Conservation (phyloP, 2,888 invertebrate genomes). For the Idaea aversata region DNA sequence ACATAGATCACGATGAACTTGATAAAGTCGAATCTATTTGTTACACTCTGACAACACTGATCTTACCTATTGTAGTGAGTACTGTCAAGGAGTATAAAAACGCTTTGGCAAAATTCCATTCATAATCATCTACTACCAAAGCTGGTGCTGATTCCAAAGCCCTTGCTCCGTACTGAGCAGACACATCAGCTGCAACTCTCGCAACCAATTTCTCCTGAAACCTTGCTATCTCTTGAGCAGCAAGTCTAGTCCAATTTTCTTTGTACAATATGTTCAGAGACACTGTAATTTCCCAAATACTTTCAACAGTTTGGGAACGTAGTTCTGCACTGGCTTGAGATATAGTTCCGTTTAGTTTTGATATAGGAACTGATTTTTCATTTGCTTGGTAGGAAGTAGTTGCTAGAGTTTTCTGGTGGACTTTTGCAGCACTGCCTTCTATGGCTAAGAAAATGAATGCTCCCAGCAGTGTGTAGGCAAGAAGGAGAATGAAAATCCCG, state of each 20-base stretch:
- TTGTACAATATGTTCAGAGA: slow-evolving; percentile 92
- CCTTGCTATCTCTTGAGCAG: slow-evolving; percentile 83
- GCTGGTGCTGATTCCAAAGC: slow-evolving; percentile 70
- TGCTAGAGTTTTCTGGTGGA: slow-evolving; percentile 74
- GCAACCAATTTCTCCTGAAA: slow-evolving; percentile 92
- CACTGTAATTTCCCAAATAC: slow-evolving; percentile 95
- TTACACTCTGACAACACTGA: neutral
- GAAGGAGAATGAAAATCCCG: slow-evolving; percentile 88
- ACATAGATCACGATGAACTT: neutral
- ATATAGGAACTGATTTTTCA: slow-evolving; percentile 56
- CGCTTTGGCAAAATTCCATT: slow-evolving; percentile 94
- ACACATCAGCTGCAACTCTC: slow-evolving; percentile 87
- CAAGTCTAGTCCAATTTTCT: slow-evolving; percentile 93
- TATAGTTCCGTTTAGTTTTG: slow-evolving; percentile 63
- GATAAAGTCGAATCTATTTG: neutral
- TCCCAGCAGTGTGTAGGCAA: slow-evolving; percentile 87
- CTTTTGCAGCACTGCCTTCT: slow-evolving; percentile 83
- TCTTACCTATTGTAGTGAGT: slow-evolving; percentile 92
- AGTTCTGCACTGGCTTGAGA: slow-evolving; percentile 70
- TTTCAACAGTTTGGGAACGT: slow-evolving; percentile 86
- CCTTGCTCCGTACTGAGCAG: slow-evolving; percentile 74
- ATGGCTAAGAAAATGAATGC: slow-evolving; percentile 92
- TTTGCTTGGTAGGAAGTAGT: slow-evolving; percentile 71
- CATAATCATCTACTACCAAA: slow-evolving; percentile 80
- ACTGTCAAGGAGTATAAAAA: slow-evolving; percentile 97